These are phyloP conservation scores for Pelecanoides urinatrix DNA, from an alignment of 2,113 vertebrate genomes.

Conservation along the genomic window DNA sequence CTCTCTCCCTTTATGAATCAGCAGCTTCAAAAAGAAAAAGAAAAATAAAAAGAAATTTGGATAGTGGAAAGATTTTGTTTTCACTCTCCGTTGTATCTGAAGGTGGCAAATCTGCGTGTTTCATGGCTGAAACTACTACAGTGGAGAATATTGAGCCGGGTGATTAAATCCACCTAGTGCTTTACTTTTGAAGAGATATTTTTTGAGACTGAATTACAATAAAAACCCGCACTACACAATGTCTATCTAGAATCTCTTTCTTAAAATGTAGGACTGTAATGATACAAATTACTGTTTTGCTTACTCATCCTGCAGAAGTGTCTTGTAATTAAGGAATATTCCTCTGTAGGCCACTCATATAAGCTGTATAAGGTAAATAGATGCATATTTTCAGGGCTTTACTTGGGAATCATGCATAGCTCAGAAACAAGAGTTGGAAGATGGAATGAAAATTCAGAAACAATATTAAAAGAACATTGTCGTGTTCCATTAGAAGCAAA, in stretches of 20 bases:
- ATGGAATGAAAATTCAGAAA: neutral
- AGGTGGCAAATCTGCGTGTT: neutral
- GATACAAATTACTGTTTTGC: neutral
- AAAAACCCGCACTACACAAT: neutral
- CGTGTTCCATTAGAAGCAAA: neutral
- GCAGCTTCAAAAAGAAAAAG: constrained; percentile 10
- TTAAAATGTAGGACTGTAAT: neutral
- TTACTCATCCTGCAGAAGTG: neutral
- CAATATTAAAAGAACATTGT: neutral
- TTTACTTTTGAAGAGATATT: neutral
- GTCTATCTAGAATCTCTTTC: neutral
- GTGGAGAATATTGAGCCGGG: neutral
- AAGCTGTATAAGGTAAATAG: neutral
- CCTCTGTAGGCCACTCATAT: neutral
- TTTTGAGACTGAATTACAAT: neutral
- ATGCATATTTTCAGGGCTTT: neutral
- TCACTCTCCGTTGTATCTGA: neutral
- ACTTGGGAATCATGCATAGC: neutral
- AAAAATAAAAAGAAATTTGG: neutral
- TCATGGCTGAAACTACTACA: neutral
- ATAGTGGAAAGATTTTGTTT: neutral
- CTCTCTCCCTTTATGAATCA: constrained; percentile 4
- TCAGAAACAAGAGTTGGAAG: neutral
- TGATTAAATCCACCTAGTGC: neutral
- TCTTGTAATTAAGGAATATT: neutral